These are phyloP conservation scores for Drosophila pullipes DNA, from an alignment of 2,888 invertebrate species.

Conservation along the genomic window DNA sequence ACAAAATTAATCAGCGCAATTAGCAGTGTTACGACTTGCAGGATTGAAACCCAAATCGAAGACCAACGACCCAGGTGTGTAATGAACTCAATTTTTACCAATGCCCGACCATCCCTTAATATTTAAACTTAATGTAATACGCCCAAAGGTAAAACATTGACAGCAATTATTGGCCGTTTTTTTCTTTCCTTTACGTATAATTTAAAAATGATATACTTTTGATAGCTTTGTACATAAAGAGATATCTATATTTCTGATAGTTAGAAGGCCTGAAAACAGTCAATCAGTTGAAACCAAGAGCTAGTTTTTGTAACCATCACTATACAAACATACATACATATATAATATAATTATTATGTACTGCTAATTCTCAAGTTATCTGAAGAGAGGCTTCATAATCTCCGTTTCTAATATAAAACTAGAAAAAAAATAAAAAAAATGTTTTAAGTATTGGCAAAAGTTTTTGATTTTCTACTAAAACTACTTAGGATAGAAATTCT, in stretches of 20 bases:
- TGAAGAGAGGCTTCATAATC: background rate
- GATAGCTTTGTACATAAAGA: background rate
- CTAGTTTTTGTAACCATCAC: background rate
- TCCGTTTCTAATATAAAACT: background rate
- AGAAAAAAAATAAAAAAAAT: too few relatives aligned
- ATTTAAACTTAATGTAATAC: conserved; percentile 49
- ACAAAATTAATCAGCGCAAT: conserved; percentile 71
- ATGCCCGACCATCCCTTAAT: conserved; percentile 32
- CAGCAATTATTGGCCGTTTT: conserved; percentile 12
- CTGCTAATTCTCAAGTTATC: background rate
- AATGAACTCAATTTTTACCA: conserved; percentile 31
- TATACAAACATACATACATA: background rate
- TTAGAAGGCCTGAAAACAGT: background rate
- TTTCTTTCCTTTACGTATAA: background rate
- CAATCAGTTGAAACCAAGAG: background rate
- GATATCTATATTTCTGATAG: background rate
- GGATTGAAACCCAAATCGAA: conserved; percentile 44
- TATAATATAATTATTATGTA: background rate
- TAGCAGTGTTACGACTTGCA: conserved; percentile 40
- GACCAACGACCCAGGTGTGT: conserved; percentile 30
- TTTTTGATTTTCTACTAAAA: background rate
- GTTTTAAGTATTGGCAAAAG: background rate
- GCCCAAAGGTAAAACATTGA: conserved; percentile 4
- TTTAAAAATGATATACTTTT: background rate
- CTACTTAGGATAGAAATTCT: background rate